Base-by-base conservation (phyloP, 2,888 invertebrate genomes). In the Lutraria lutraria region DNA sequence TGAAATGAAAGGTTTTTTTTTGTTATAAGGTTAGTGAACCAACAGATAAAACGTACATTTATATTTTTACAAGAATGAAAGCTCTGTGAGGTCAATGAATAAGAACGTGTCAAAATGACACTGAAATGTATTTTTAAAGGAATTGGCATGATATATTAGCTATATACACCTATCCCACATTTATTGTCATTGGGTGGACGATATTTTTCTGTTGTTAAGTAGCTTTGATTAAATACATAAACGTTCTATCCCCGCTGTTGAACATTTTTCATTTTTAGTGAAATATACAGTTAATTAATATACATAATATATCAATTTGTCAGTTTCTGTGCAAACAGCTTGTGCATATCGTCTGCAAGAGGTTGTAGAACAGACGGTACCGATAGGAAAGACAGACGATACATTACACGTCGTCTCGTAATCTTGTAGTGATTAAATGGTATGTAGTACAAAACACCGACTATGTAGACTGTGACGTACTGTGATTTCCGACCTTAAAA, bases 331-430 rank as follows among this genome's bases (percentile, higher is more conserved):
- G 25, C 76, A 76, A 34, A 76, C 34, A 34, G 6, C 10, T 76
- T 76, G 34, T 76, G 34, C 76, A 76, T 76, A 76, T 76, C 76
- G 34, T 76, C 76, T 76, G 76, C 34, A 31, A 76, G 34, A 34
- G 31, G 31, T 31, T 10, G 63, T 12, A 25, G 25, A 1, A 13
- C 63, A 68, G 63, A 68, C 63, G 63, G 25, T 25, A 68, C n/a
- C 25, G 63, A 25, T 68, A 68, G n/a, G 12, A n/a, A 31, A 19
- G 31, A 31, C 76, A 76, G 34, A 76, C 76, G 76, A 34, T 34
- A 34, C 31, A 31, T 25, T 34, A 21, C n/a, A n/a, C n/a, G 63
- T n/a, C 63, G 63, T 68, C 63, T 3, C 43, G 43, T 43, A 43
- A 43, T 25, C 25, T 68, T 68, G 63, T n/a, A 6, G 25, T 25